Evolutionary conservation across 2,888 invertebrate genomes (phyloP).

Genomic region (Chrysotoxum bicinctum): DNA sequence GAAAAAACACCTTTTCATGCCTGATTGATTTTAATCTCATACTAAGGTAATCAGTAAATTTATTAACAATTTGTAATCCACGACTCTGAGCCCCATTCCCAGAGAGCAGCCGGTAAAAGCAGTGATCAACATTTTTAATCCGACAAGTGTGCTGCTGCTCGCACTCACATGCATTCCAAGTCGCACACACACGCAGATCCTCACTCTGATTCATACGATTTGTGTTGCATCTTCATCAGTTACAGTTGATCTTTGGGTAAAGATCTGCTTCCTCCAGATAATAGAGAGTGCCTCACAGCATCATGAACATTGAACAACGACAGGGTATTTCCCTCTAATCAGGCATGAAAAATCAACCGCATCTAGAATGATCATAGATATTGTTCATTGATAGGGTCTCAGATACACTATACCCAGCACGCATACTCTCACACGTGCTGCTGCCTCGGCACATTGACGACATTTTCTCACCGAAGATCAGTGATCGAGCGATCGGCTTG

Average conservation of each 20-base stretch:
- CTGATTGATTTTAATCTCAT: constrained; percentile 70
- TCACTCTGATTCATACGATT: background rate
- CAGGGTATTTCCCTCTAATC: constrained; percentile 65
- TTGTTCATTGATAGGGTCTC: constrained; percentile 32
- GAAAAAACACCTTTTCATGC: constrained; percentile 35
- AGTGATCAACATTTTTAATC: constrained; percentile 64
- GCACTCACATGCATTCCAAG: constrained; percentile 38
- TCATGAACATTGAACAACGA: constrained; percentile 23
- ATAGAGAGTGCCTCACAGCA: constrained; percentile 32
- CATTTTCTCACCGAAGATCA: constrained; percentile 55
- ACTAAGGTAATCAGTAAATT: constrained; percentile 70
- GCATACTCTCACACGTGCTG: constrained; percentile 31
- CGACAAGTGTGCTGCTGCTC: constrained; percentile 66
- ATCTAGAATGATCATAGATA: constrained; percentile 56
- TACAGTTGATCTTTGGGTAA: constrained; percentile 49
- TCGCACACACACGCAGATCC: background rate
- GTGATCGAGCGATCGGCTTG: constrained; percentile 31
- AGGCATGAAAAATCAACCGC: constrained; percentile 68
- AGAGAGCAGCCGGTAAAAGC: constrained; percentile 28
- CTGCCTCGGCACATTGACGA: constrained; percentile 24
- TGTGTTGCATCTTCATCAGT: constrained; percentile 45
- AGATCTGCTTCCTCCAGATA: constrained; percentile 47
- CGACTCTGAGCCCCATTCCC: constrained; percentile 60
- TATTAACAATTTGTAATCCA: constrained; percentile 72
- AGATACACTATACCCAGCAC: constrained; percentile 8